phyloP scores from a whole-genome alignment of 2,797 vertebrate species.

The Sebastes steindachneri region DNA sequence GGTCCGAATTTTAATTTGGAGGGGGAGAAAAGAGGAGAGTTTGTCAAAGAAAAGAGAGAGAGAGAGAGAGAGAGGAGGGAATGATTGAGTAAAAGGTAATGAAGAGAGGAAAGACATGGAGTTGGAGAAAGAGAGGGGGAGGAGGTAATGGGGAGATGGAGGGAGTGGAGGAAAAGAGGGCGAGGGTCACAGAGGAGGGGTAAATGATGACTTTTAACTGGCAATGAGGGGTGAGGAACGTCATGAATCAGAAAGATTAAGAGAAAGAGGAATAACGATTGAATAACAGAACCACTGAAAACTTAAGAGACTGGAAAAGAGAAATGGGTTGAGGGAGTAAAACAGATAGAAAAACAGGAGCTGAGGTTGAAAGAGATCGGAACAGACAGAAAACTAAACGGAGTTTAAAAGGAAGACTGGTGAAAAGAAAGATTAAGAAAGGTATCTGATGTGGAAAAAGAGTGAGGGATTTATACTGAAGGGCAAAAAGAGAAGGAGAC shows the following conservation, averaged over 20 bases:
- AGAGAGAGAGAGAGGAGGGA: conserved; percentile 37
- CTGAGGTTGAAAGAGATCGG: neutral
- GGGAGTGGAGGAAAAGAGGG: conserved; percentile 22
- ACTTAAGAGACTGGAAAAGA: neutral
- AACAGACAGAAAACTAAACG: neutral
- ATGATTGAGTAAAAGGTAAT: conserved; percentile 61
- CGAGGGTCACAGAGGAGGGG: conserved; percentile 34
- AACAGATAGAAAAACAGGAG: neutral
- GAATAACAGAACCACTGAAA: neutral
- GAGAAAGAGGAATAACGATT: neutral
- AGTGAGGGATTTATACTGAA: neutral
- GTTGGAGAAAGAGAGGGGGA: conserved; percentile 2
- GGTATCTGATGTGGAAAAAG: neutral
- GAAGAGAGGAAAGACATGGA: conserved; percentile 46
- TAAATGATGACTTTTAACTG: conserved; percentile 30
- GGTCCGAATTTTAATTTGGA: conserved; percentile 76
- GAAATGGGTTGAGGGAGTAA: neutral
- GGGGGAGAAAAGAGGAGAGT: conserved; percentile 48
- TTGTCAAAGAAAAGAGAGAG: conserved; percentile 17
- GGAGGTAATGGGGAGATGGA: neutral
- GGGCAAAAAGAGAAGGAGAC: neutral
- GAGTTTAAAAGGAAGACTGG: neutral
- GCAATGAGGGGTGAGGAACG: conserved; percentile 9
- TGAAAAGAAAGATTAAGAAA: neutral
- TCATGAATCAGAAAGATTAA: conserved; percentile 11